Conservation (phyloP, 2,113 vertebrate genomes). For the Saguinus imperator region DNA sequence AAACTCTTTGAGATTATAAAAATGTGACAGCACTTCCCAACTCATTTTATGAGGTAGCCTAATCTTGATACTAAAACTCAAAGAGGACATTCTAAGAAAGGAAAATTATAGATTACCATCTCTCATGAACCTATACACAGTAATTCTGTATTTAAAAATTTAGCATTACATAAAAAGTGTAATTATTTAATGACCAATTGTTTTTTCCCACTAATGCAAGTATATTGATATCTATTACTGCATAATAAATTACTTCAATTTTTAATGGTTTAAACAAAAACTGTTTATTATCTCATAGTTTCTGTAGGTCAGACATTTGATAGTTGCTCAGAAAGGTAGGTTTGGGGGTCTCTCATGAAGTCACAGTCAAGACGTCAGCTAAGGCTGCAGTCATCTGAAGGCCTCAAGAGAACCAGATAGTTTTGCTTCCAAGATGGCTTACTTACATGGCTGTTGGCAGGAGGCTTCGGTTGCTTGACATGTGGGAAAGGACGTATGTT, state of each 20-base stretch:
- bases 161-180: background rate
- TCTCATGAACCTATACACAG: background rate
- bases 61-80: background rate
- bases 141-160: background rate
- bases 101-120: background rate
- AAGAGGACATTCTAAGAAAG: background rate
- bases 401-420: background rate
- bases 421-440: background rate
- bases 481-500: background rate
- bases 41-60: background rate
- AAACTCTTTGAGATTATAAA: slow-evolving; percentile 17
- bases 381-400: background rate
- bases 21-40: background rate
- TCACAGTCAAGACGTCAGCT: background rate
- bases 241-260: background rate
- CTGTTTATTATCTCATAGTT: background rate
- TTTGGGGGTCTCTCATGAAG: background rate
- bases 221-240: background rate
- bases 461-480: background rate
- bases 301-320: background rate
- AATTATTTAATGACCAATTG: background rate
- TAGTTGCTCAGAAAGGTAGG: background rate
- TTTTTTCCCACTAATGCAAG: background rate
- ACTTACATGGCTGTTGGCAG: background rate
- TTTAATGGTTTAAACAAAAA: background rate